Evolutionary conservation across 2,113 vertebrate species (phyloP).

Genomic region (Sylvicapra grimmia): DNA sequence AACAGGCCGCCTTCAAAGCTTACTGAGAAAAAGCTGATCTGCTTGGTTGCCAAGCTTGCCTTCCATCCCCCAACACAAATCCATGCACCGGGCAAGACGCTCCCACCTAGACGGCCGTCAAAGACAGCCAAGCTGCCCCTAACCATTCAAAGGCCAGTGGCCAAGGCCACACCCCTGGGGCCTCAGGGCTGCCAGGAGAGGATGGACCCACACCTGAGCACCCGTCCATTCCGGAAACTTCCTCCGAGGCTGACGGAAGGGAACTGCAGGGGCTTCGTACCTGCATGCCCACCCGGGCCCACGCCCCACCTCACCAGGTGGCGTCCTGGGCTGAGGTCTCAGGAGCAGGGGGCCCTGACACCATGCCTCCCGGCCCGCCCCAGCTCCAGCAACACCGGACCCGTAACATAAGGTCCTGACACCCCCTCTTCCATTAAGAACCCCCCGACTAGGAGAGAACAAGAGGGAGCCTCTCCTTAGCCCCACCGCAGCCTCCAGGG

Average conservation of each 20-base stretch:
- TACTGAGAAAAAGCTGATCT: background rate
- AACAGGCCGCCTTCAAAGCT: background rate
- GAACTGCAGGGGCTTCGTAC: background rate
- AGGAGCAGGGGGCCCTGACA: background rate
- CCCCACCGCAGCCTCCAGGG: background rate
- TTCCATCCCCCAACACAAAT: background rate
- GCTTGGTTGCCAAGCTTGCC: background rate
- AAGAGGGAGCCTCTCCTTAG: slow-evolving; percentile 26
- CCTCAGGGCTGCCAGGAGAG: background rate
- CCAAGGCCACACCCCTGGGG: background rate
- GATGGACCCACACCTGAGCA: background rate
- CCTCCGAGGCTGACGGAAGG: background rate
- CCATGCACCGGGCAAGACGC: background rate
- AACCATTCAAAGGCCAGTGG: background rate
- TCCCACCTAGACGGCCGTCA: background rate
- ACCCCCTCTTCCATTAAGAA: background rate
- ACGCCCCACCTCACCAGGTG: background rate
- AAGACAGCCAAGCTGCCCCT: background rate
- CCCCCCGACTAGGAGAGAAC: background rate
- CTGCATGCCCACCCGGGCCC: accelerated
- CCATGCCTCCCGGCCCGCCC: accelerated
- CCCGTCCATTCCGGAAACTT: background rate
- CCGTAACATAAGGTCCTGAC: background rate
- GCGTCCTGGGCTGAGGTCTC: background rate
- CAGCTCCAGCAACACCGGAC: background rate